phyloP scores from a whole-genome alignment of 2,113 vertebrate genomes.

The human region DNA sequence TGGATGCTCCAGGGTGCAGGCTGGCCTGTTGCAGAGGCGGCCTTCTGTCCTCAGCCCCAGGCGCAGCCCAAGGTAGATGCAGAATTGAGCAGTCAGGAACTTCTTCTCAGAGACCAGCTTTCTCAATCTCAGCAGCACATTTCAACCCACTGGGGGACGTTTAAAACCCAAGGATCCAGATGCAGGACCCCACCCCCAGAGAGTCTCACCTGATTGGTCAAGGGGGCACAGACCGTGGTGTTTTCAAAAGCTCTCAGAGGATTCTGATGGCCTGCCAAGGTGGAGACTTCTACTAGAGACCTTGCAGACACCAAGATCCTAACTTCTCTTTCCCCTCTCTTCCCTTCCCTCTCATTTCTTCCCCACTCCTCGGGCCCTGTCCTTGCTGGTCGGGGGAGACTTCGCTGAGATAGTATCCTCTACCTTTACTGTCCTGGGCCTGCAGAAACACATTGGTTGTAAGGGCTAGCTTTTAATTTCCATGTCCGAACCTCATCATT shows the following conservation, averaged over 20 bases:
- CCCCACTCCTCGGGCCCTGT: neutral
- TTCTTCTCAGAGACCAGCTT: neutral
- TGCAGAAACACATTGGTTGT: neutral
- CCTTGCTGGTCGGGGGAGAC: neutral
- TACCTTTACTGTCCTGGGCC: neutral
- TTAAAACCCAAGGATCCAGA: neutral
- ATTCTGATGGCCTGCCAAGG: too few species aligned
- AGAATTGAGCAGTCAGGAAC: neutral
- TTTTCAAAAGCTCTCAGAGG: neutral
- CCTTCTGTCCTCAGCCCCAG: neutral
- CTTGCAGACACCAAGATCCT: neutral
- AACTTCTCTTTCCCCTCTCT: neutral
- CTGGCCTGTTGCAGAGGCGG: neutral
- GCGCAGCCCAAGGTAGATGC: neutral
- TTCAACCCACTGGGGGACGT: neutral
- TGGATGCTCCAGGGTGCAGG: neutral
- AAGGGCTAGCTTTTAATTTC: neutral
- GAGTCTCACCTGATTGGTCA: neutral
- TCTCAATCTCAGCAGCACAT: neutral
- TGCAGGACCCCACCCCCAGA: neutral
- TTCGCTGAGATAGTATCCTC: neutral
- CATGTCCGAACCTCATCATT: neutral
- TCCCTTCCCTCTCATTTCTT: neutral
- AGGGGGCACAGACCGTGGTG: too few species aligned
- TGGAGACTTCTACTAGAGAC: neutral